phyloP scores from a whole-genome alignment of 2,888 invertebrate genomes.

The Limnephilus rhombicus region DNA sequence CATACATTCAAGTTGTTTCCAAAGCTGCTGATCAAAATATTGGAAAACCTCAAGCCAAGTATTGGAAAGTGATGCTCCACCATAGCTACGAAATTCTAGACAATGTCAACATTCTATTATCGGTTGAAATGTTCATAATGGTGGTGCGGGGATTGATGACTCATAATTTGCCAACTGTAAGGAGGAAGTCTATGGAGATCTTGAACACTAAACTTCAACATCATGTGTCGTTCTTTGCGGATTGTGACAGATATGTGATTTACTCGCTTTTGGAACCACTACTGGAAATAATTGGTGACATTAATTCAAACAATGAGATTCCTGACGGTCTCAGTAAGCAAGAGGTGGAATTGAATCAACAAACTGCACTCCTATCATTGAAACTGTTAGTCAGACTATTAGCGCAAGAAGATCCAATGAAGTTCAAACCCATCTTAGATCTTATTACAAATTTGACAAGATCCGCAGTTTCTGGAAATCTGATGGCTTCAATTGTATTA shows the following conservation, averaged over 20 bases:
- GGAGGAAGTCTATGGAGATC: constrained; percentile 90
- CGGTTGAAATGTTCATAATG: constrained; percentile 87
- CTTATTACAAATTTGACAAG: constrained; percentile 81
- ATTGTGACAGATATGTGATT: constrained; percentile 76
- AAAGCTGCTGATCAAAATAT: constrained; percentile 80
- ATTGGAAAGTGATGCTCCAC: constrained; percentile 90
- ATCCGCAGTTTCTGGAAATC: constrained; percentile 77
- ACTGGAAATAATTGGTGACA: constrained; percentile 78
- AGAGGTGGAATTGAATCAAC: constrained; percentile 85
- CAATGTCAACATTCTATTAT: constrained; percentile 87
- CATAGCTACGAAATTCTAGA: constrained; percentile 89
- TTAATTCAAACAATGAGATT: constrained; percentile 73
- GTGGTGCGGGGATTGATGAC: constrained; percentile 86
- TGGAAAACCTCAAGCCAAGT: constrained; percentile 81
- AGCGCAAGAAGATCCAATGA: constrained; percentile 81
- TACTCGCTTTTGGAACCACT: constrained; percentile 81
- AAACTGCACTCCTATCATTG: constrained; percentile 88
- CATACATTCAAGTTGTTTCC: constrained; percentile 82
- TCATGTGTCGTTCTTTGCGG: constrained; percentile 79
- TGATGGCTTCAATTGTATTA: constrained; percentile 85
- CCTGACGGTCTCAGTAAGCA: constrained; percentile 71
- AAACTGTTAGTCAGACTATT: constrained; percentile 89
- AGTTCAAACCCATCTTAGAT: constrained; percentile 84
- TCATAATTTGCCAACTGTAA: constrained; percentile 84
- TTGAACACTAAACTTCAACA: constrained; percentile 88